Percentiles rank a stretch among this genome's conserved stretches.
phyloP scores from a whole-genome alignment of 1,140 invertebrate genomes.

The Megathymus violae region DNA sequence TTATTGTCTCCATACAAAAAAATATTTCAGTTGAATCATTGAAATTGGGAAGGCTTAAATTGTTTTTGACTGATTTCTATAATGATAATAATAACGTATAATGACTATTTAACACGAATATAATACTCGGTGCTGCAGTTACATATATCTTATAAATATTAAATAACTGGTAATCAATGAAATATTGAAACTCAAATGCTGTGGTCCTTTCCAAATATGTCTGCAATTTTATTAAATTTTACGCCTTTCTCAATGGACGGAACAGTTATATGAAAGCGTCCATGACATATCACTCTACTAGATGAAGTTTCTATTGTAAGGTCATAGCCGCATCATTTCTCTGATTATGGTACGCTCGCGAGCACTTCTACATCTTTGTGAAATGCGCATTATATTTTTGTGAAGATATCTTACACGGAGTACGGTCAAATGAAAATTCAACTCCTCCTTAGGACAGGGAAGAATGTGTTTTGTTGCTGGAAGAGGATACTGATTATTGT shows the following conservation, averaged over 20 bases:
- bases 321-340: constrained; percentile 26
- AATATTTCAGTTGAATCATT: background rate
- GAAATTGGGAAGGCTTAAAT: background rate
- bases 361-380: constrained; percentile 21
- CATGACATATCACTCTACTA: constrained; percentile 26
- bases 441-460: too few species aligned
- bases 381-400: constrained; percentile 1
- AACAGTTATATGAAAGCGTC: constrained; percentile 18
- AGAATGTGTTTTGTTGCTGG: too few species aligned
- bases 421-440: too few species aligned
- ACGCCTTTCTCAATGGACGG: background rate
- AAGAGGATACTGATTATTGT: too few species aligned
- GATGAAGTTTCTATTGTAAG: constrained; percentile 26
- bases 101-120: too few species aligned
- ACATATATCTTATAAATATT: background rate
- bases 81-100: too few species aligned
- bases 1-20: background rate
- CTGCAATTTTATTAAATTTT: background rate
- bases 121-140: too few species aligned
- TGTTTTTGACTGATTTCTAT: background rate
- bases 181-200: too few species aligned
- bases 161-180: background rate
- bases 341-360: constrained; percentile 18
- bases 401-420: too few species aligned
- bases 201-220: background rate